Evolutionary conservation across 2,888 invertebrate species (phyloP).

Genomic region (Chalcosyrphus nemorum): DNA sequence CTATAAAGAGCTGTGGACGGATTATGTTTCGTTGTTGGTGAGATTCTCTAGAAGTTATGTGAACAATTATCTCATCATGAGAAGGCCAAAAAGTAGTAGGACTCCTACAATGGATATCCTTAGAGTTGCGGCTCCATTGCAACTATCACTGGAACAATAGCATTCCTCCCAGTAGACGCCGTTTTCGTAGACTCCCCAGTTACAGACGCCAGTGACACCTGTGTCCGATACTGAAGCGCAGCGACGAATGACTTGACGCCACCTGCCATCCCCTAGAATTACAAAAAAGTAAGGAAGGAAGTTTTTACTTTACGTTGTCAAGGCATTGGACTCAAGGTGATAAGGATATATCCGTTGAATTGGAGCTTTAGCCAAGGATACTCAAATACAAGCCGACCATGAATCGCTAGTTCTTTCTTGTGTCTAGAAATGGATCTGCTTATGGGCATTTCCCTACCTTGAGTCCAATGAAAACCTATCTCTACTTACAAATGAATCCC

Average conservation of each 20-base stretch:
- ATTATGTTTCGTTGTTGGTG: constrained; percentile 13
- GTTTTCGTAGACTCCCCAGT: constrained; percentile 97
- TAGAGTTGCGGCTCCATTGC: constrained; percentile 84
- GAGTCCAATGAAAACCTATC: too few relatives aligned
- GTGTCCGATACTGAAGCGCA: constrained; percentile 95
- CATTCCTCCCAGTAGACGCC: constrained; percentile 99
- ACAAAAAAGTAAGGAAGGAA: too few relatives aligned
- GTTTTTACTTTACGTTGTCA: too few relatives aligned
- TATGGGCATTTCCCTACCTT: too few relatives aligned
- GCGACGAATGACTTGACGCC: constrained; percentile 94
- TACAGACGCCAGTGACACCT: constrained; percentile 96
- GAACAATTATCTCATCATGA: constrained; percentile 44
- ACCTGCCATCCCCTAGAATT: constrained; percentile 98
- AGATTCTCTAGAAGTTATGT: constrained; percentile 6
- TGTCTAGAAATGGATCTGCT: too few relatives aligned
- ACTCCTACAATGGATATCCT: constrained; percentile 61
- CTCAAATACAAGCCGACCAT: too few relatives aligned
- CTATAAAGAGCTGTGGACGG: constrained; percentile 51
- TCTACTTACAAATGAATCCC: constrained; percentile 95
- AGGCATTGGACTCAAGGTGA: too few relatives aligned
- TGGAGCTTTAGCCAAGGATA: too few relatives aligned
- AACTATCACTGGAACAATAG: constrained; percentile 95
- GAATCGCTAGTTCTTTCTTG: too few relatives aligned
- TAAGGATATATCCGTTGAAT: too few relatives aligned
- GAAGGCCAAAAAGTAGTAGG: background rate